These are phyloP conservation scores for Halichondria panicea DNA, from an alignment of 37 sponge, comb jelly and placozoan genomes.

Conservation along the genomic window DNA sequence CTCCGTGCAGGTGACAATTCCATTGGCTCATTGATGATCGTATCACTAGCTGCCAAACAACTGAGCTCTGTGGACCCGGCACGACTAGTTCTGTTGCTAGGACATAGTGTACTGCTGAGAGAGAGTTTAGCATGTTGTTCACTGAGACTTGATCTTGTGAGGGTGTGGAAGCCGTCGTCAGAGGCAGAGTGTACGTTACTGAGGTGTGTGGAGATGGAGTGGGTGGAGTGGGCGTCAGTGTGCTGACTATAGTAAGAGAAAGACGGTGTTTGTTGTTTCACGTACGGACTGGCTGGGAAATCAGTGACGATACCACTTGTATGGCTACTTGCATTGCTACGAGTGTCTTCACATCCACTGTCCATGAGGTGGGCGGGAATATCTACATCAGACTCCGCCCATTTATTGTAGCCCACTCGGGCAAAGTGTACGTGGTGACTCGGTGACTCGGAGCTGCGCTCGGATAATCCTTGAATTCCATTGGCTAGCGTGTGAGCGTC, in stretches of 20 bases:
- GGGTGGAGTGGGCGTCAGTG: conserved; percentile 4
- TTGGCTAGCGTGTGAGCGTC: neutral
- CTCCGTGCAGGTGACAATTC: neutral
- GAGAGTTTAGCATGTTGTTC: too few relatives aligned
- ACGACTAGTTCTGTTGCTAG: neutral
- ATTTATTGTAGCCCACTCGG: too few relatives aligned
- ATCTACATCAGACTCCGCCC: neutral
- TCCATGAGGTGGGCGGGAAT: neutral
- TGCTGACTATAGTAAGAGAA: neutral
- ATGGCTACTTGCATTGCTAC: conserved; percentile 44
- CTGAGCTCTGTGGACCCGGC: neutral
- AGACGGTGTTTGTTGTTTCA: neutral
- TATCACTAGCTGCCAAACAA: too few relatives aligned
- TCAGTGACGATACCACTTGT: conserved; percentile 64
- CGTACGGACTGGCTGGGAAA: conserved; percentile 25
- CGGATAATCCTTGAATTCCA: neutral
- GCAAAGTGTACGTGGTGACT: conserved; percentile 25
- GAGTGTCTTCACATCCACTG: conserved; percentile 19
- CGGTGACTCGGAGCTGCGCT: neutral
- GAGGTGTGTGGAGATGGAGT: neutral
- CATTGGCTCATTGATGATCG: conserved; percentile 15
- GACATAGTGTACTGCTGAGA: conserved; percentile 5
- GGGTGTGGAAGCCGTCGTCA: too few relatives aligned
- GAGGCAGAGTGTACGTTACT: neutral
- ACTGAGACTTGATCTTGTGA: too few relatives aligned